Base-by-base conservation (phyloP, 2,888 invertebrate genomes). In the Mechanitis mazaeus region DNA sequence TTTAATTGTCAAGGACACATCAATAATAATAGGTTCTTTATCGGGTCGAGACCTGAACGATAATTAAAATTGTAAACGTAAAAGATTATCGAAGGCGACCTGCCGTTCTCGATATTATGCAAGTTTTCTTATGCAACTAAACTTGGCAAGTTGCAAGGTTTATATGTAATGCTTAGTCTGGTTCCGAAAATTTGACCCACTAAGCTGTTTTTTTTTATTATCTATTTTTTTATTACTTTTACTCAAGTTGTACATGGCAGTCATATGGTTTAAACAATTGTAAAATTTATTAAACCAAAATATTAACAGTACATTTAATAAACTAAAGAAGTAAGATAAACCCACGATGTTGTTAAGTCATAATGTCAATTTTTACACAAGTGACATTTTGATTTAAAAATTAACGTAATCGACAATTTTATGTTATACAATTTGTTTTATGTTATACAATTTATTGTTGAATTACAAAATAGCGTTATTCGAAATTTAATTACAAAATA, bases 171-270 rank as follows among this genome's bases (percentile, higher is more conserved):
- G 66, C 68, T 68, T 73, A 76, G 78, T 76, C 75, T 72, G 74
- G 70, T 72, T 71, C 77, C 78, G 31, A 77, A 79, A 75, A 74
- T 79, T 74, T 83, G 85, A 85, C 85, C 86, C 71, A 85, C 76
- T 84, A 80, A 77, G 80, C 77, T 78, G 68, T 70, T 58, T 60
- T 59, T 65, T 68, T 68, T 69, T 69, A 74, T 73, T 69, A 65
- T 68, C 64, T 67, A 63, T 66, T 31, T 50, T 20, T 20, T 20
- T 20, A 20, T 20, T 20, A 20, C 20, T 20, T 20, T 20, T 20
- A 20, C 20, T 20, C 20, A 20, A 20, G 20, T 20, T 20, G 20
- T 1, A 20, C 20, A 20, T 20, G 20, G 20, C 20, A 20, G 20
- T 20, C 20, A 0, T 20, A 20, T 20, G 20, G 20, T 20, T 20